phyloP scores from a whole-genome alignment of 2,888 invertebrate species.

The Bugula neritina region DNA sequence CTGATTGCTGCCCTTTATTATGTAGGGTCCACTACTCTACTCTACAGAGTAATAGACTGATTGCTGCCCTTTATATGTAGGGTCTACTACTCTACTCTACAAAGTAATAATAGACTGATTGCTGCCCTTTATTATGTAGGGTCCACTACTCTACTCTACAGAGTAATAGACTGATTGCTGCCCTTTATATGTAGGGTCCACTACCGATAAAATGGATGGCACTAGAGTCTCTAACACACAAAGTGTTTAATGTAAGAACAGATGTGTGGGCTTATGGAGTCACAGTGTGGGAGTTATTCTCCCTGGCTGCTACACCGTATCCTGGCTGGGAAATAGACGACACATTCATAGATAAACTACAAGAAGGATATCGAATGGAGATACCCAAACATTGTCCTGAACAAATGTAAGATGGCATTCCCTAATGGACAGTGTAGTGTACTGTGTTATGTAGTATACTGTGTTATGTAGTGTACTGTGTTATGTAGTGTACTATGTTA shows the following conservation, averaged over 20 bases:
- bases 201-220: conserved; percentile 96
- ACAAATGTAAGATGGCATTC: conserved; percentile 48
- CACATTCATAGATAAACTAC: conserved; percentile 45
- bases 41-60: neutral
- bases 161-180: neutral
- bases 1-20: too few relatives aligned
- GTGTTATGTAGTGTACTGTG: too few relatives aligned
- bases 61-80: neutral
- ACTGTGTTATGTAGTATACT: too few relatives aligned
- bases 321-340: conserved; percentile 50
- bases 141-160: too few relatives aligned
- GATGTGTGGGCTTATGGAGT: conserved; percentile 76
- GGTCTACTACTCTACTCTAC: neutral
- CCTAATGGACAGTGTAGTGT: too few relatives aligned
- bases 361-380: conserved; percentile 49
- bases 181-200: conserved; percentile 38
- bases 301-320: conserved; percentile 47
- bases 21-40: too few relatives aligned
- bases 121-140: too few relatives aligned
- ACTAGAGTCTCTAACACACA: conserved; percentile 82
- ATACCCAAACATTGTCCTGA: conserved; percentile 43
- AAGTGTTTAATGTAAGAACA: conserved; percentile 85
- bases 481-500: too few relatives aligned
- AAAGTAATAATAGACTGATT: too few relatives aligned
- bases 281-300: conserved; percentile 47